These are phyloP conservation scores for Agapornis canus DNA, from an alignment of 2,797 vertebrate genomes.

Conservation along the genomic window DNA sequence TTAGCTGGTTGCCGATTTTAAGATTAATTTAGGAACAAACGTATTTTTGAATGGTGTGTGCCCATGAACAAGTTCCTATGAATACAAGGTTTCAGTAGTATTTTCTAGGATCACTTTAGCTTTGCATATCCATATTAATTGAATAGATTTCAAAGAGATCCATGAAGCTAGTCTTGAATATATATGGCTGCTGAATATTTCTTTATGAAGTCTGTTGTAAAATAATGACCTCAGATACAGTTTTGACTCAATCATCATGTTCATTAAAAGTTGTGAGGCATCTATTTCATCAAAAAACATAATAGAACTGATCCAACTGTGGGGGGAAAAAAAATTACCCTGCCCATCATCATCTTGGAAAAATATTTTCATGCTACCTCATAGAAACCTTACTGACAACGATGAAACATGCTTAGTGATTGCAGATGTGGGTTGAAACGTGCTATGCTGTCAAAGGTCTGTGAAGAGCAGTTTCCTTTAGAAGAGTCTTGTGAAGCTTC, in stretches of 20 bases:
- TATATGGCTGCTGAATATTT: neutral
- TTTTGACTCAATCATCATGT: neutral
- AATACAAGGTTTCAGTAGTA: neutral
- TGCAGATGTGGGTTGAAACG: fast-evolving
- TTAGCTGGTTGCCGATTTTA: neutral
- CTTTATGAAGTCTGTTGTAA: neutral
- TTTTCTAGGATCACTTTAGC: neutral
- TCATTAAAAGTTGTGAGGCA: neutral
- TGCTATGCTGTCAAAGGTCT: neutral
- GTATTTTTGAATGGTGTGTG: neutral
- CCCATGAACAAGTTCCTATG: neutral
- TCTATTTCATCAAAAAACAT: neutral
- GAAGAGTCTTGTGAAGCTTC: neutral
- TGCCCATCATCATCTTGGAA: neutral
- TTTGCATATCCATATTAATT: neutral
- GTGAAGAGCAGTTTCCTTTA: neutral
- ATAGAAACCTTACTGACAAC: neutral
- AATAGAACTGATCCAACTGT: neutral
- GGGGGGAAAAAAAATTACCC: too few species aligned
- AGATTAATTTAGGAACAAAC: neutral
- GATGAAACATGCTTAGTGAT: neutral
- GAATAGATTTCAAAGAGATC: neutral
- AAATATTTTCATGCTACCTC: neutral
- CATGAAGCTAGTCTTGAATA: neutral
- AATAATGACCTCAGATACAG: neutral